A percentile compares a stretch with the other conserved stretches of the same genome.
Conservation (phyloP, 37 sponge, comb jelly and placozoan genomes). For the Lycopodina hypogea region DNA sequence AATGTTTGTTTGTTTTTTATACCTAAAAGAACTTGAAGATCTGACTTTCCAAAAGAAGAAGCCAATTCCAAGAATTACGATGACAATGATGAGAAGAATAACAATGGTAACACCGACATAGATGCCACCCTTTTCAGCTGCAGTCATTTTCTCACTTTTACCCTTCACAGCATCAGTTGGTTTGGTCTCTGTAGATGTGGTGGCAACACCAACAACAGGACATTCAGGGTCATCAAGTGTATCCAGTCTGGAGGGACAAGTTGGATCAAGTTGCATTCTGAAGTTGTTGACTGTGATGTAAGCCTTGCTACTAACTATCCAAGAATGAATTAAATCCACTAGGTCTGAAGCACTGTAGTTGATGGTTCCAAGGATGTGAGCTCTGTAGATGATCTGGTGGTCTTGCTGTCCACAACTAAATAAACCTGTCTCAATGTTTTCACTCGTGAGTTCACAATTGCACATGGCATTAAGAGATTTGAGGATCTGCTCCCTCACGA, state of each 20-base stretch:
- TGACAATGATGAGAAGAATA: background rate
- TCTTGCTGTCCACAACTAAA: slow-evolving; percentile 27
- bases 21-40: no score
- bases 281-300: background rate
- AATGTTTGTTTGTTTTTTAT: no score
- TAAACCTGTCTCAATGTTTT: background rate
- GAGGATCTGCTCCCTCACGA: slow-evolving; percentile 1
- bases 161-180: background rate
- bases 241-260: slow-evolving; percentile 9
- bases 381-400: slow-evolving; percentile 28
- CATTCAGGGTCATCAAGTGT: slow-evolving; percentile 21
- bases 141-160: background rate
- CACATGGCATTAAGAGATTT: background rate
- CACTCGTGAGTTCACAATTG: slow-evolving; percentile 4
- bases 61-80: background rate
- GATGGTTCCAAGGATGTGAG: slow-evolving; percentile 22
- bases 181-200: background rate
- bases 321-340: slow-evolving; percentile 16
- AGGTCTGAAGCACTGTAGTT: slow-evolving; percentile 10
- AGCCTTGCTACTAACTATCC: slow-evolving; percentile 10
- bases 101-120: slow-evolving; percentile 11
- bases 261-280: slow-evolving; percentile 10
- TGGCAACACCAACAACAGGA: background rate
- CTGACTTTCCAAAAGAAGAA: no score
- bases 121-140: slow-evolving; percentile 6